Conservation (phyloP, 1,140 invertebrate species). For the Formica exsecta region DNA sequence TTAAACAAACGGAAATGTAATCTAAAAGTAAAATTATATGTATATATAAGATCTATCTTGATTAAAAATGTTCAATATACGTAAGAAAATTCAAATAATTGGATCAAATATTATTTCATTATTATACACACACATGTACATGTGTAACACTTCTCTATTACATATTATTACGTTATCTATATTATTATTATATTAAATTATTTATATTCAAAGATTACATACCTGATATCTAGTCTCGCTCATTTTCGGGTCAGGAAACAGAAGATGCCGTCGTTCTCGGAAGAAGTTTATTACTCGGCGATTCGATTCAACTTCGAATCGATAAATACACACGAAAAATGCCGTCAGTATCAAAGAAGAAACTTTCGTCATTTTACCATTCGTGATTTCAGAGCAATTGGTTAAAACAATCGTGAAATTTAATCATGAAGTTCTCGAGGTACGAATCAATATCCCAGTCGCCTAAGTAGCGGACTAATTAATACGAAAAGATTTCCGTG, state of each 20-base stretch:
- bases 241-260: conserved; percentile 78
- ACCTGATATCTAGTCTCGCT: conserved; percentile 83
- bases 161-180: neutral
- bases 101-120: neutral
- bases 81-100: conserved; percentile 2
- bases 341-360: neutral
- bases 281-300: conserved; percentile 50
- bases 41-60: neutral
- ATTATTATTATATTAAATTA: neutral
- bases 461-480: neutral
- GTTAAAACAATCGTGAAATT: neutral
- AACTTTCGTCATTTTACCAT: neutral
- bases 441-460: neutral
- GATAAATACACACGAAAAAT: neutral
- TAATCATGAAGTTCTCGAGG: neutral
- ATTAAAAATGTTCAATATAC: neutral
- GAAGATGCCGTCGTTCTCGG: conserved; percentile 73
- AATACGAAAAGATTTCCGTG: conserved; percentile 16
- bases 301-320: conserved; percentile 2
- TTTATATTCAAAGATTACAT: conserved; percentile 19
- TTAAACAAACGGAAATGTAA: conserved; percentile 34
- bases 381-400: neutral
- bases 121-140: neutral
- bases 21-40: neutral
- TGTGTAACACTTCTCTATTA: neutral